Percentiles rank a stretch among this genome's conserved stretches.
These are phyloP conservation scores for Sorex araneus DNA, from an alignment of 2,113 vertebrate species.

Conservation along the genomic window DNA sequence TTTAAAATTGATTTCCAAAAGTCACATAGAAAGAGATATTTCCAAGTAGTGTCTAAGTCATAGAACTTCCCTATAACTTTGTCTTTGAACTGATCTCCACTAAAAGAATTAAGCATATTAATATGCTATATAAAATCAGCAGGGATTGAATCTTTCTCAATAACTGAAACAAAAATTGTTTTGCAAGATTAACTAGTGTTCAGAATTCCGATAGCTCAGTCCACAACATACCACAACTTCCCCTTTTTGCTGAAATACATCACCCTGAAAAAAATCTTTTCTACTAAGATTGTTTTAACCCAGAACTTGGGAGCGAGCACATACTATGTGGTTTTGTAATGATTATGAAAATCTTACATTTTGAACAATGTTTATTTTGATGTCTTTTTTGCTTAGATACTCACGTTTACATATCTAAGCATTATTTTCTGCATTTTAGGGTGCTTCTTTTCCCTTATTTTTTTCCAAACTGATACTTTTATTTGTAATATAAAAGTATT, in stretches of 20 bases:
- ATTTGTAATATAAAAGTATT: too few species aligned
- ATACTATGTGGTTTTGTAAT: slow-evolving; percentile 51
- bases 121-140: slow-evolving; percentile 6
- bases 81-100: neutral
- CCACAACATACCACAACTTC: slow-evolving; percentile 53
- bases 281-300: slow-evolving; percentile 63
- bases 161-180: slow-evolving; percentile 58
- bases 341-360: slow-evolving; percentile 54
- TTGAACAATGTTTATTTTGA: slow-evolving; percentile 38
- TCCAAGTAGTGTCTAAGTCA: slow-evolving; percentile 40
- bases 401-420: slow-evolving; percentile 8
- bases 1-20: slow-evolving; percentile 49
- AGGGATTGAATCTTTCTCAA: slow-evolving; percentile 43
- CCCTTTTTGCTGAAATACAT: slow-evolving; percentile 58
- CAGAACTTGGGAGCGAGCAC: slow-evolving; percentile 52
- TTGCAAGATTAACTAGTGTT: slow-evolving; percentile 53
- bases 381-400: slow-evolving; percentile 59
- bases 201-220: slow-evolving; percentile 20
- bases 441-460: slow-evolving; percentile 24
- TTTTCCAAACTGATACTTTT: slow-evolving; percentile 26
- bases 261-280: slow-evolving; percentile 51
- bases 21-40: slow-evolving; percentile 46
- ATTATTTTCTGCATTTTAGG: slow-evolving; percentile 56
- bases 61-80: slow-evolving; percentile 41
- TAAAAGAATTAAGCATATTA: slow-evolving; percentile 32